These are phyloP conservation scores for Hofmannophila pseudospretella DNA, from an alignment of 2,888 invertebrate species.

Conservation along the genomic window DNA sequence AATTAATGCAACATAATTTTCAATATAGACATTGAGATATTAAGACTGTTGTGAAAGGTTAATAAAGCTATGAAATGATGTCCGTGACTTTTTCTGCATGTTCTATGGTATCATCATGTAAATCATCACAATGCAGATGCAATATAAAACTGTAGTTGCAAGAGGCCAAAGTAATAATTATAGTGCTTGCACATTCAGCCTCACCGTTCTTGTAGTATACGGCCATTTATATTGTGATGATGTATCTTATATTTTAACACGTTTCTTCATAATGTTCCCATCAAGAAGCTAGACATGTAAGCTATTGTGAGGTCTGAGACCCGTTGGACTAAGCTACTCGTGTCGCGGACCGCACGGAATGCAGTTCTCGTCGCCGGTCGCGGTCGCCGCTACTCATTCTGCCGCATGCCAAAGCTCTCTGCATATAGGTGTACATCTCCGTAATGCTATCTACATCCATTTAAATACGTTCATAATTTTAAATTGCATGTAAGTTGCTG, in stretches of 20 bases:
- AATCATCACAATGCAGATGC: neutral
- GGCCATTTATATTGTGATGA: neutral
- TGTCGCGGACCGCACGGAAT: constrained; percentile 50
- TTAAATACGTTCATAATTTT: neutral
- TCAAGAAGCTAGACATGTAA: constrained; percentile 18
- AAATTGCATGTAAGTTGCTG: too few species aligned
- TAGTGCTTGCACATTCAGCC: neutral
- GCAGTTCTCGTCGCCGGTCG: constrained; percentile 47
- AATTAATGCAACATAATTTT: too few species aligned
- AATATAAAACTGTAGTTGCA: neutral
- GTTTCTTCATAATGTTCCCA: neutral
- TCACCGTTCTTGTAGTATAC: too few species aligned
- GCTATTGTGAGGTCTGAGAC: constrained; percentile 46
- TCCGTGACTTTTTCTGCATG: too few species aligned
- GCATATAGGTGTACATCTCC: constrained; percentile 9
- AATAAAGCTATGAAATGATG: too few species aligned
- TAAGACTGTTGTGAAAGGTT: too few species aligned
- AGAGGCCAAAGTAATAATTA: neutral
- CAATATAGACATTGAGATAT: too few species aligned
- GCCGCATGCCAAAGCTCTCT: constrained; percentile 36
- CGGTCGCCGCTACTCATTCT: constrained; percentile 31
- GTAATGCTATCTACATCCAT: constrained; percentile 1
- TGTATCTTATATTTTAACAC: neutral
- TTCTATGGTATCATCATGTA: too few species aligned
- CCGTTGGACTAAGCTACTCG: constrained; percentile 45